phyloP scores from a whole-genome alignment of 1,140 invertebrate species.

The Leptinotarsa lineolata region DNA sequence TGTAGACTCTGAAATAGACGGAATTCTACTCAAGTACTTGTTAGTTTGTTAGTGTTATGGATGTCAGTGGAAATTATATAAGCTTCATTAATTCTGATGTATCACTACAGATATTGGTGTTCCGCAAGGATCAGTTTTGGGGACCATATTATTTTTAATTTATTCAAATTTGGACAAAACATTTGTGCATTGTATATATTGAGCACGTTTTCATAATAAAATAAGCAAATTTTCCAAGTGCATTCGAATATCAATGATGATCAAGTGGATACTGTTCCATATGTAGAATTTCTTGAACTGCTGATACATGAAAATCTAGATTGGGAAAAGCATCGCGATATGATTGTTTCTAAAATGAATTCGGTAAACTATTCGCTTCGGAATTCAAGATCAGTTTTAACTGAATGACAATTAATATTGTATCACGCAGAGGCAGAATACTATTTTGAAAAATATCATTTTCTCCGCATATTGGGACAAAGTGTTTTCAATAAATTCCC shows the following conservation, averaged over 20 bases:
- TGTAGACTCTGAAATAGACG: background rate
- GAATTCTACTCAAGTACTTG: background rate
- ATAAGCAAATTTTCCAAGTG: background rate
- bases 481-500: too few relatives aligned
- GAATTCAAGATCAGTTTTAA: too few relatives aligned
- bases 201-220: background rate
- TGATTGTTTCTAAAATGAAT: too few relatives aligned
- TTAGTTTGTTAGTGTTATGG: background rate
- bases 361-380: too few relatives aligned
- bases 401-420: too few relatives aligned
- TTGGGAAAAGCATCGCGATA: too few relatives aligned
- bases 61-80: background rate
- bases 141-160: background rate
- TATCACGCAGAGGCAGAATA: too few relatives aligned
- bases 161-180: too few relatives aligned
- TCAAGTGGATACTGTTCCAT: background rate
- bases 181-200: too few relatives aligned
- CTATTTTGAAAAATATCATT: too few relatives aligned
- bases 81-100: background rate
- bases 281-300: background rate
- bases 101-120: background rate
- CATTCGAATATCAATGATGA: background rate
- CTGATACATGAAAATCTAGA: background rate
- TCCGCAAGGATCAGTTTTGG: background rate
- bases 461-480: too few relatives aligned